Evolutionary conservation across 2,113 vertebrate genomes (phyloP).

Genomic region (Oncorhynchus kisutch): DNA sequence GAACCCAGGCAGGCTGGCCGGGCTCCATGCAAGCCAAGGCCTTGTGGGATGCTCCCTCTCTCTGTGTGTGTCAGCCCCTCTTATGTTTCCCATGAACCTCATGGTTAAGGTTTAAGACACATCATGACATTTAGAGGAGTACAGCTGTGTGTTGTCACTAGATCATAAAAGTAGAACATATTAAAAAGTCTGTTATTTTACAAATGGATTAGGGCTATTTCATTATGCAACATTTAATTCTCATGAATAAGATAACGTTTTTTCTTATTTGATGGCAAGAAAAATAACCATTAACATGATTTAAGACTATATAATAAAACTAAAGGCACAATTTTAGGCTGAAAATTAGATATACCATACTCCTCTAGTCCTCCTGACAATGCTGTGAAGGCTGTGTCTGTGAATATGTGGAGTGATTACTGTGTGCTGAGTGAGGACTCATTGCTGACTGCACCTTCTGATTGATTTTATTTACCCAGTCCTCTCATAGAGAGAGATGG

Average conservation of each 20-base stretch:
- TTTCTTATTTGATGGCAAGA: too few species aligned
- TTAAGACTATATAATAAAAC: too few species aligned
- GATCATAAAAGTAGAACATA: too few species aligned
- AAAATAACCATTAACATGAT: too few species aligned
- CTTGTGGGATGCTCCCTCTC: conserved; percentile 52
- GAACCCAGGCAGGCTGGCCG: conserved; percentile 42
- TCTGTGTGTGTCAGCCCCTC: conserved; percentile 15
- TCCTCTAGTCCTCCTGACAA: background rate
- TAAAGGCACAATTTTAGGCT: background rate
- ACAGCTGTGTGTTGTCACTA: too few species aligned
- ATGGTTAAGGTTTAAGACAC: conserved; percentile 20
- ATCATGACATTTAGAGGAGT: background rate
- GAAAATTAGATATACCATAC: background rate
- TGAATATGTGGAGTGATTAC: background rate
- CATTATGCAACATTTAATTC: background rate
- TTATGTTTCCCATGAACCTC: conserved; percentile 61
- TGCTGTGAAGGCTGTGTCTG: background rate
- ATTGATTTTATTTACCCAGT: conserved; percentile 54
- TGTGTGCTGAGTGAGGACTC: conserved; percentile 18
- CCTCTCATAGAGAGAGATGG: conserved; percentile 26
- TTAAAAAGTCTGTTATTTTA: too few species aligned
- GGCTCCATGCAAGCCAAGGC: conserved; percentile 38
- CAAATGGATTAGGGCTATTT: too few species aligned
- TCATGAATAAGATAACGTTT: too few species aligned
- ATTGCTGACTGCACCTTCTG: conserved; percentile 19